Evolutionary conservation across 2,888 invertebrate species (phyloP).

Genomic region (Apodemia mormo): DNA sequence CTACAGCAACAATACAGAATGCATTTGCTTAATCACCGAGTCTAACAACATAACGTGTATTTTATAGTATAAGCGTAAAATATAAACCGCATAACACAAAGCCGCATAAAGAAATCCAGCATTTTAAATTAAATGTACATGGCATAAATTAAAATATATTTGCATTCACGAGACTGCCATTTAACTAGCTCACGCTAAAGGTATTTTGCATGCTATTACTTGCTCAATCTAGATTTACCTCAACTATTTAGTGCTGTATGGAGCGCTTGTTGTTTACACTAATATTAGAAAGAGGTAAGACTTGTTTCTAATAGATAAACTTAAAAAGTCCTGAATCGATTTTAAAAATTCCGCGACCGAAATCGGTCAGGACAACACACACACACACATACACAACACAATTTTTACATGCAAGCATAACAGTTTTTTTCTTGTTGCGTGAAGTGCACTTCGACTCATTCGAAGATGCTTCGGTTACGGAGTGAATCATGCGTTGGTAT

Average conservation of each 20-base stretch:
- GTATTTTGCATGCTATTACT: conserved; percentile 1
- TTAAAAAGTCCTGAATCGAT: background rate
- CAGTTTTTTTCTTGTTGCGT: too few species aligned
- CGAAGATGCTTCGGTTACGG: too few species aligned
- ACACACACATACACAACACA: too few species aligned
- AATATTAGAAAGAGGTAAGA: background rate
- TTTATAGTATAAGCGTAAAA: background rate
- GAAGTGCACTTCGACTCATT: too few species aligned
- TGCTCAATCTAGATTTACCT: background rate
- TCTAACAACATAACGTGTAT: background rate
- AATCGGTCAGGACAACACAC: too few species aligned
- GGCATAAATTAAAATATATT: conserved; percentile 9
- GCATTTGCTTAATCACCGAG: background rate
- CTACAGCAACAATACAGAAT: background rate
- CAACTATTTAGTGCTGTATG: background rate
- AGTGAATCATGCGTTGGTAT: too few species aligned
- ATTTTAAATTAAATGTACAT: conserved; percentile 2
- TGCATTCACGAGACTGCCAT: conserved; percentile 3
- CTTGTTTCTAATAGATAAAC: too few species aligned
- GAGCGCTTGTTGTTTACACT: background rate
- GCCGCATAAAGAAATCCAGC: background rate
- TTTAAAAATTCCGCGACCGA: too few species aligned
- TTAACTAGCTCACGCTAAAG: conserved; percentile 8
- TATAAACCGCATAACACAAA: background rate
- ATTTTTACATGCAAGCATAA: too few species aligned